Conservation (phyloP, 2,888 invertebrate genomes). For the Rotaria macrura region DNA sequence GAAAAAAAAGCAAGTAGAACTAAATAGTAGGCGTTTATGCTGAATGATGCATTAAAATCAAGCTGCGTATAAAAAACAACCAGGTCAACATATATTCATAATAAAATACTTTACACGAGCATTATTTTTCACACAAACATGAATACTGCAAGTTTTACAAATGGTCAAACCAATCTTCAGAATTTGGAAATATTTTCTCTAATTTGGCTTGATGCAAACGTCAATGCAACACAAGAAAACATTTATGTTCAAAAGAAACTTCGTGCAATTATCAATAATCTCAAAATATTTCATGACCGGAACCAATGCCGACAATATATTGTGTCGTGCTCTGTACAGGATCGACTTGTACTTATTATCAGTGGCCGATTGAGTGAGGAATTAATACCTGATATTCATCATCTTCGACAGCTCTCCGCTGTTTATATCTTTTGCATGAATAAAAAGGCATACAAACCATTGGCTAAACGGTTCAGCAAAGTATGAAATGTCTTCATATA, state of each 20-base stretch:
- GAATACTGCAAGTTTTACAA: too few relatives aligned
- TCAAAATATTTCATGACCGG: not conserved
- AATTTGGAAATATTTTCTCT: not conserved
- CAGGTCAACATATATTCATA: too few relatives aligned
- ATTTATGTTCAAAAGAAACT: not conserved
- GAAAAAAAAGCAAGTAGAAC: too few relatives aligned
- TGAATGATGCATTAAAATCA: too few relatives aligned
- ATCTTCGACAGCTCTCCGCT: not conserved
- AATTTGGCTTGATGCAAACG: not conserved
- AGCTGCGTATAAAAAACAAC: too few relatives aligned
- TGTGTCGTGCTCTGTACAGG: not conserved
- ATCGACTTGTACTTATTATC: not conserved
- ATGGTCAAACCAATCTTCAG: fast-evolving
- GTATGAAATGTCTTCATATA: not conserved
- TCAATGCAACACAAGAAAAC: not conserved
- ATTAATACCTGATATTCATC: not conserved
- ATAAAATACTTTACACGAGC: too few relatives aligned
- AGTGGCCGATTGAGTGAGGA: not conserved
- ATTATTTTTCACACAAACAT: too few relatives aligned
- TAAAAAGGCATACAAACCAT: not conserved
- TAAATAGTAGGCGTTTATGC: too few relatives aligned
- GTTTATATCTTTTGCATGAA: not conserved
- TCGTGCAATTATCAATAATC: not conserved
- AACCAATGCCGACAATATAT: not conserved
- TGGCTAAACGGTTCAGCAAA: not conserved